Percentiles rank a stretch among this genome's conserved stretches.
Conservation (phyloP, 2,113 vertebrate species). For the Centropristis striata region DNA sequence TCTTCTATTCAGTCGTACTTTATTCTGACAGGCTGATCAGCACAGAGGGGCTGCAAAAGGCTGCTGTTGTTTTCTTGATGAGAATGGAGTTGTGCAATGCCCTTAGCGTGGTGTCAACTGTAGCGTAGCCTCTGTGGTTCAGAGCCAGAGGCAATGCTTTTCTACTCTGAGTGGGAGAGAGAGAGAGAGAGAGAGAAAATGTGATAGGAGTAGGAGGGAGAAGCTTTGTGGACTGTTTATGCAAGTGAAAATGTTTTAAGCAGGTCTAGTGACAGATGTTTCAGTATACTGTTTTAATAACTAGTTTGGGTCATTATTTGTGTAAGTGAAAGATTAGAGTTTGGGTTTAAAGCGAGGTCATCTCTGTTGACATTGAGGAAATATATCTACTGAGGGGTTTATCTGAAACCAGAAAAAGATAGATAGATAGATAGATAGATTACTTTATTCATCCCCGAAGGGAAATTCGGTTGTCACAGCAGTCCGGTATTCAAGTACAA, state of each 20-base stretch:
- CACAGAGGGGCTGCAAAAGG: slow-evolving; percentile 45
- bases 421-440: no score
- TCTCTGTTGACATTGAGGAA: neutral
- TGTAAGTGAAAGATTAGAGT: slow-evolving; percentile 44
- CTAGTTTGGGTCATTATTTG: slow-evolving; percentile 13
- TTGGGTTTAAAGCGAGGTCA: slow-evolving; percentile 3
- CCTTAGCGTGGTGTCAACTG: slow-evolving; percentile 65
- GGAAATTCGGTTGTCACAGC: no score
- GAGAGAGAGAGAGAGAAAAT: slow-evolving; percentile 22
- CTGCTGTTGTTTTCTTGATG: slow-evolving; percentile 69
- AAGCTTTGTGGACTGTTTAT: slow-evolving; percentile 50
- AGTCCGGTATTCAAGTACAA: no score
- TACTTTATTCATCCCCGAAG: no score
- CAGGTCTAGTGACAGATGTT: slow-evolving; percentile 43
- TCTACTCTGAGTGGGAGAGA: slow-evolving; percentile 60
- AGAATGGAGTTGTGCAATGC: slow-evolving; percentile 69
- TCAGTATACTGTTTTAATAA: slow-evolving; percentile 32
- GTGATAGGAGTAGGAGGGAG: slow-evolving; percentile 59
- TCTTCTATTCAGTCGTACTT: neutral
- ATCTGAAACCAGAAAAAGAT: neutral
- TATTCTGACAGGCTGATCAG: slow-evolving; percentile 32
- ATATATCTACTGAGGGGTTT: neutral
- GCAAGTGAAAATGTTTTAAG: slow-evolving; percentile 45
- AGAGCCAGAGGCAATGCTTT: slow-evolving; percentile 65
- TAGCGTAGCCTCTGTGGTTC: slow-evolving; percentile 64